Percentiles rank a stretch among this genome's conserved stretches.
phyloP scores from a whole-genome alignment of 2,888 invertebrate genomes.

The Rhamnusium bicolor region DNA sequence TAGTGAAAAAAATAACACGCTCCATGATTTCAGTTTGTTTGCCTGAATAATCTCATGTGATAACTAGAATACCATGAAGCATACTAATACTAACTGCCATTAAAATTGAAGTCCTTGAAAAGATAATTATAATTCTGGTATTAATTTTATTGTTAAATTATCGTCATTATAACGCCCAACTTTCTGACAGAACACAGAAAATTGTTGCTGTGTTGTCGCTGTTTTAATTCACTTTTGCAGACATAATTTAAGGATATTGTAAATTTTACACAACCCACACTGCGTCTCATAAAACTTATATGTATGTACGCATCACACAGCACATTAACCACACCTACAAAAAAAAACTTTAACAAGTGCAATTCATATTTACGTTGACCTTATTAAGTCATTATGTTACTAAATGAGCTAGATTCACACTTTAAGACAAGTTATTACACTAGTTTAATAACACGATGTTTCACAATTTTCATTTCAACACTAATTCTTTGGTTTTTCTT shows the following conservation, averaged over 20 bases:
- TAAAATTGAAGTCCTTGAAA: constrained; percentile 44
- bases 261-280: constrained; percentile 3
- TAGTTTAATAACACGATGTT: not conserved
- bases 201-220: not conserved
- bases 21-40: constrained; percentile 28
- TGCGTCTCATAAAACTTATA: not conserved
- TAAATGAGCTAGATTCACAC: not conserved
- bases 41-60: constrained; percentile 37
- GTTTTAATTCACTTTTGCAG: no score
- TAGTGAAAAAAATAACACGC: constrained; percentile 22
- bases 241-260: constrained; percentile 12
- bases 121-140: constrained; percentile 28
- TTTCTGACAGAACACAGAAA: constrained; percentile 5
- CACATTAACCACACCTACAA: not conserved
- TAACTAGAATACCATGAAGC: constrained; percentile 46
- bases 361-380: not conserved
- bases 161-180: constrained; percentile 15
- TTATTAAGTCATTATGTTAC: not conserved
- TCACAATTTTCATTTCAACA: no score
- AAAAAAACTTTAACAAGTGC: not conserved
- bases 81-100: constrained; percentile 45
- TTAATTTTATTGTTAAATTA: constrained; percentile 33
- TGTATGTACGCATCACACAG: not conserved
- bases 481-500: no score
- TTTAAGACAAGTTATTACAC: not conserved